A percentile compares a stretch with the other conserved stretches of the same genome.
These are phyloP conservation scores for Allophyes oxyacanthae DNA, from an alignment of 2,888 invertebrate species.

Conservation along the genomic window DNA sequence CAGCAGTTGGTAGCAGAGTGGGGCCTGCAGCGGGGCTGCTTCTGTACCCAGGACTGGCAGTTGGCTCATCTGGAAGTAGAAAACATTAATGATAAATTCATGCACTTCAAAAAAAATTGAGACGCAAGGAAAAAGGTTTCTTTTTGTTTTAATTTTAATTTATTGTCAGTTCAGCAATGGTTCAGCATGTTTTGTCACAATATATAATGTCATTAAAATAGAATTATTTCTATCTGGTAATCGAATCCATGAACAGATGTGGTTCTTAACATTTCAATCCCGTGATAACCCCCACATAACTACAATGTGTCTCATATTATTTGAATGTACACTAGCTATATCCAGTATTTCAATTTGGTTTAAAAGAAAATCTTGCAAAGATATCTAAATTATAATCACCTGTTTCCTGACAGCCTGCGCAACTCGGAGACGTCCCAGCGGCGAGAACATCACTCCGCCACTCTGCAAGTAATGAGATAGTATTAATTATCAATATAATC, in stretches of 20 bases:
- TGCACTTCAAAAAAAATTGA: no score
- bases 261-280: no score
- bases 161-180: no score
- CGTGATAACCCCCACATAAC: no score
- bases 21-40: constrained; percentile 78
- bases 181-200: no score
- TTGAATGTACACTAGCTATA: no score
- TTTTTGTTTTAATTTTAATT: no score
- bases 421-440: constrained; percentile 83
- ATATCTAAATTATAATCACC: constrained; percentile 64
- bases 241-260: no score
- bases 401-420: constrained; percentile 88
- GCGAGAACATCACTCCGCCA: constrained; percentile 87
- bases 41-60: constrained; percentile 80
- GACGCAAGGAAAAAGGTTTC: no score
- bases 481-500: constrained; percentile 43
- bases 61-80: constrained; percentile 79
- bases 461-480: constrained; percentile 74
- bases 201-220: no score
- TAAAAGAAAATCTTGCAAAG: background rate
- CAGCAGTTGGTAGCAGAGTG: constrained; percentile 84
- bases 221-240: no score
- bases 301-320: no score
- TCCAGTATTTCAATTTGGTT: background rate
- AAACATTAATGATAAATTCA: constrained; percentile 2